phyloP scores from a whole-genome alignment of 2,113 vertebrate genomes.

The Oreochromis aureus region DNA sequence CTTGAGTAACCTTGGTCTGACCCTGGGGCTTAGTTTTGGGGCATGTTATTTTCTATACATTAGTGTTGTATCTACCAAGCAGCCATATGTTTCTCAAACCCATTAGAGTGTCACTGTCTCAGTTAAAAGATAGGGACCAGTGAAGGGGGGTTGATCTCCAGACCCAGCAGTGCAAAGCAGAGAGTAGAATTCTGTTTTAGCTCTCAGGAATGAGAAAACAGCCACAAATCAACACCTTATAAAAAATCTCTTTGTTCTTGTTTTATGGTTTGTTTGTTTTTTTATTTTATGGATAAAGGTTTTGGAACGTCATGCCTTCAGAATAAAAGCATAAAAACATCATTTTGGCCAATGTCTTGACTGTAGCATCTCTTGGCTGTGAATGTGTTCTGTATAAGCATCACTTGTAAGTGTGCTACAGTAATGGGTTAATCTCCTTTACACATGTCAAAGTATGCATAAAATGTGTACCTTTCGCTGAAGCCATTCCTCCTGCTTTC shows the following conservation, averaged over 20 bases:
- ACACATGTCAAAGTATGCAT: background rate
- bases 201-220: background rate
- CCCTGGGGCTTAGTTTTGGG: conserved; percentile 9
- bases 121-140: background rate
- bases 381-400: background rate
- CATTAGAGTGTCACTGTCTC: conserved; percentile 19
- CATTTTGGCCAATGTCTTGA: background rate
- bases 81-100: conserved; percentile 9
- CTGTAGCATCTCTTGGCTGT: background rate
- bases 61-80: conserved; percentile 33
- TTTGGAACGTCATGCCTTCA: background rate
- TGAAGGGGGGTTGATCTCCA: background rate
- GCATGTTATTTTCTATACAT: conserved; percentile 54
- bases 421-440: background rate
- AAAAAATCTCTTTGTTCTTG: background rate
- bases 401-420: background rate
- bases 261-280: background rate
- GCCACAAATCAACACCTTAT: background rate
- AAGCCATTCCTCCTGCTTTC: conserved; percentile 83
- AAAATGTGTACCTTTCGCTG: conserved; percentile 78
- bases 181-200: background rate
- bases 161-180: background rate
- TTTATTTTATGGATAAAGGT: background rate
- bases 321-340: background rate
- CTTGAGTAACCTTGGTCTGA: conserved; percentile 49